A percentile compares a stretch with the other conserved stretches of the same genome.
phyloP scores from a whole-genome alignment of 2,888 invertebrate species.

The Eristalis arbustorum region DNA sequence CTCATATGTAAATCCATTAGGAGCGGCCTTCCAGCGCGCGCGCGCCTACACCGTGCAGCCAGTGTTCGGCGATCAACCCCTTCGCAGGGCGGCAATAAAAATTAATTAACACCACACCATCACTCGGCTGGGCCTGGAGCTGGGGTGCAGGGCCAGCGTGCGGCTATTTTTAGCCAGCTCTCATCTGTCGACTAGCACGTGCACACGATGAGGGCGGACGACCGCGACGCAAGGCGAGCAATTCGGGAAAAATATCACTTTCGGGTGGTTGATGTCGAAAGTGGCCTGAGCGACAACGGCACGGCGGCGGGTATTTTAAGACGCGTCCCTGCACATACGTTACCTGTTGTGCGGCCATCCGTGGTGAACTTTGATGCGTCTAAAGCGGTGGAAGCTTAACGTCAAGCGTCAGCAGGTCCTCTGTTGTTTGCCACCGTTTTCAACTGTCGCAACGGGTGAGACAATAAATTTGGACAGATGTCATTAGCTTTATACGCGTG shows the following conservation, averaged over 20 bases:
- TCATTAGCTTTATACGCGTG: constrained; percentile 61
- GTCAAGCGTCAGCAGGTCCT: constrained; percentile 20
- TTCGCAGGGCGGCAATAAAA: constrained; percentile 61
- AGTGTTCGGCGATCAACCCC: constrained; percentile 34
- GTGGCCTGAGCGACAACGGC: constrained; percentile 14
- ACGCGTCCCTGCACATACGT: background rate
- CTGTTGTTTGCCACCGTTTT: background rate
- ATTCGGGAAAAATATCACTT: constrained; percentile 47
- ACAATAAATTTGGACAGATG: constrained; percentile 68
- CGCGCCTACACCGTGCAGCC: background rate
- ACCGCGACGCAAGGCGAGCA: too few relatives aligned
- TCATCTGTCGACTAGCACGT: constrained; percentile 1
- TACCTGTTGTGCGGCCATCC: constrained; percentile 51
- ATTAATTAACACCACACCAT: constrained; percentile 65
- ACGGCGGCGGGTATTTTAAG: constrained; percentile 36
- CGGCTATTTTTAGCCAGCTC: constrained; percentile 55
- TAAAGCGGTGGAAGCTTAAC: constrained; percentile 3
- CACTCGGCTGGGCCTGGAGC: background rate
- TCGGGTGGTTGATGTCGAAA: constrained; percentile 58
- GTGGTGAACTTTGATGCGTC: constrained; percentile 31
- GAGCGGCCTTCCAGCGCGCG: constrained; percentile 19
- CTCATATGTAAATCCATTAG: constrained; percentile 65
- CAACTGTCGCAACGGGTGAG: constrained; percentile 40
- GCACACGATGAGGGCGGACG: background rate
- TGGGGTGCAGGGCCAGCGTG: background rate